These are phyloP conservation scores for Stenodema calcarata DNA, from an alignment of 2,888 invertebrate genomes.

Conservation along the genomic window DNA sequence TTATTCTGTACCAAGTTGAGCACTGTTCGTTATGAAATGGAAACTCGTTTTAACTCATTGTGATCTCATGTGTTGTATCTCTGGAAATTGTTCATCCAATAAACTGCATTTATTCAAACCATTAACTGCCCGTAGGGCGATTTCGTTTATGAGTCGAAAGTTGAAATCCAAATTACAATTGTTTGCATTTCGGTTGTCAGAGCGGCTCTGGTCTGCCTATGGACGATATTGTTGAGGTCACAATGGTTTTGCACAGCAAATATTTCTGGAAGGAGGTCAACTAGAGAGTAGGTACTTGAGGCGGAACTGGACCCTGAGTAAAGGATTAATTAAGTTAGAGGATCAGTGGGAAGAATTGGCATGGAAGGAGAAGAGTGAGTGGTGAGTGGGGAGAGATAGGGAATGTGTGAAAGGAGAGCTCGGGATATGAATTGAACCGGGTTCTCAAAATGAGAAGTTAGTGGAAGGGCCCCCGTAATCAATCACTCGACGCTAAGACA, in stretches of 20 bases:
- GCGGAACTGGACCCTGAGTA: background rate
- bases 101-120: no score
- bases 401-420: background rate
- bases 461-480: slow-evolving; percentile 13
- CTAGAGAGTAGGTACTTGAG: background rate
- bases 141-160: no score
- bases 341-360: background rate
- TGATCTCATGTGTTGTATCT: no score
- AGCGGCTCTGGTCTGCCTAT: no score
- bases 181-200: no score
- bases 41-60: no score
- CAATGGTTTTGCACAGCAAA: background rate
- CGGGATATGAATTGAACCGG: slow-evolving; percentile 16
- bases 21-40: no score
- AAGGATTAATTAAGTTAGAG: background rate
- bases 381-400: background rate
- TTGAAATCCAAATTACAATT: no score
- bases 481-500: slow-evolving; percentile 42
- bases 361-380: background rate
- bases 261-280: background rate
- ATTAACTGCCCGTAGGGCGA: no score
- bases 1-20: no score
- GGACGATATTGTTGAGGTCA: no score
- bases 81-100: no score
- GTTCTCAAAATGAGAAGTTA: slow-evolving; percentile 20